Evolutionary conservation across 35 echinoderm and acorn worm genomes (phyloP).

Genomic region (Hemicentrotus pulcherrimus): DNA sequence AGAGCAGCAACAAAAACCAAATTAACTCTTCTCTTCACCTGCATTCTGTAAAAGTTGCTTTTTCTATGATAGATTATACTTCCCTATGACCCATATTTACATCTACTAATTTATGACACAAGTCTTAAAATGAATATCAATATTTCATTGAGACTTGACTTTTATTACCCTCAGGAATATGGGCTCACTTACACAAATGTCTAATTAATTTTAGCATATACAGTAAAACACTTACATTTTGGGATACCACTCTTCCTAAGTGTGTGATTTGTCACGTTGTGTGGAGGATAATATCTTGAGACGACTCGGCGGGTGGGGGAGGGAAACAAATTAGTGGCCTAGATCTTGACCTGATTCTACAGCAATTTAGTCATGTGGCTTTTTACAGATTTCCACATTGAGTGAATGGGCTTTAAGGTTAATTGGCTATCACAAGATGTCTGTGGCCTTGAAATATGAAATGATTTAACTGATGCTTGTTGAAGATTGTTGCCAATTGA

Average conservation of each 20-base stretch:
- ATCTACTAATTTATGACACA: background rate
- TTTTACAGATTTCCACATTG: background rate
- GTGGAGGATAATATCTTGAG: background rate
- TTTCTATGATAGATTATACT: too few species aligned
- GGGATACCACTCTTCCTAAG: background rate
- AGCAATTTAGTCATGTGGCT: background rate
- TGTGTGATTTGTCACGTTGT: background rate
- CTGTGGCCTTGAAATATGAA: background rate
- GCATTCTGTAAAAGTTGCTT: too few species aligned
- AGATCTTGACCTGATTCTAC: background rate
- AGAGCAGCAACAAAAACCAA: too few species aligned
- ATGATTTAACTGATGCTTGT: background rate
- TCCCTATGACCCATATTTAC: background rate
- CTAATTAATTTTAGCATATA: background rate
- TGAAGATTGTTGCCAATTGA: background rate
- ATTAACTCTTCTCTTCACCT: too few species aligned
- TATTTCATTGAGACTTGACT: background rate
- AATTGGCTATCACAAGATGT: background rate
- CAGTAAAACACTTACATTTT: background rate
- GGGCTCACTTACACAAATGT: background rate
- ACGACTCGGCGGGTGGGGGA: background rate
- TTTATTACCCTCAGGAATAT: background rate
- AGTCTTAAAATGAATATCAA: background rate
- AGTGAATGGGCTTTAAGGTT: background rate
- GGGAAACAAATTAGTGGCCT: slow-evolving; percentile 16